Base-by-base conservation (phyloP, 2,797 vertebrate genomes). In the Naso thynnoides region DNA sequence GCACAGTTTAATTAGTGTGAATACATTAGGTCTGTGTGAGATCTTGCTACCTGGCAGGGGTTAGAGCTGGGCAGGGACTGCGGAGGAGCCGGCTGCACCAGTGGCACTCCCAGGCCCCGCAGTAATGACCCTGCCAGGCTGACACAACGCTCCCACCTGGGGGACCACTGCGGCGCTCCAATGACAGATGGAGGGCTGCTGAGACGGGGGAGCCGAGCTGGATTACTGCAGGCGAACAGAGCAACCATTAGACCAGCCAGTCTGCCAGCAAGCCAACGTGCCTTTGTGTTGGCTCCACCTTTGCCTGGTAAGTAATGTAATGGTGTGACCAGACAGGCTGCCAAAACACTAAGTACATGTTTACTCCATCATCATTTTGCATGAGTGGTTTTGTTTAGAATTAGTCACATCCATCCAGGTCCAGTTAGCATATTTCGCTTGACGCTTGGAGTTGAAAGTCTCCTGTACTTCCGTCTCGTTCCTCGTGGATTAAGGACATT, bases 1-100 rank as follows among this genome's bases (percentile, higher is more conserved):
- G 93, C 91, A 78, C 86, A 70, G 85, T 93, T 92, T 94, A 94
- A 94, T 95, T 94, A 94, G 92, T 90, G 89, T 91, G 94, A 95
- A 95, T 94, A 90, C 93, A 94, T 95, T 93, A 94, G 86, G 84
- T 83, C 90, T 87, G 90, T 84, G 92, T 89, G 91, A 85, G 89
- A 91, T 81, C 89, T 80, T 81, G 90, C 89, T 94, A 94, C 92
- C 92, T 95, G 93, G 90, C 93, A 92, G 87, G 90, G 91, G 89
- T 93, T 86, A 82, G 83, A 73, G 84, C 83, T 75, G 85, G 87
- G 84, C 86, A 90, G 91, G 88, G 91, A 89, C 86, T 86, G 88
- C 79, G 81, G 84, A 84, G 86, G 77, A 85, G 70, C 79, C 83
- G 76, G 79, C 84, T 70, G 86, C 78, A 83, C 80, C 81, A 81